Evolutionary conservation across 2,888 invertebrate genomes (phyloP).

Genomic region (Mermis nigrescens): DNA sequence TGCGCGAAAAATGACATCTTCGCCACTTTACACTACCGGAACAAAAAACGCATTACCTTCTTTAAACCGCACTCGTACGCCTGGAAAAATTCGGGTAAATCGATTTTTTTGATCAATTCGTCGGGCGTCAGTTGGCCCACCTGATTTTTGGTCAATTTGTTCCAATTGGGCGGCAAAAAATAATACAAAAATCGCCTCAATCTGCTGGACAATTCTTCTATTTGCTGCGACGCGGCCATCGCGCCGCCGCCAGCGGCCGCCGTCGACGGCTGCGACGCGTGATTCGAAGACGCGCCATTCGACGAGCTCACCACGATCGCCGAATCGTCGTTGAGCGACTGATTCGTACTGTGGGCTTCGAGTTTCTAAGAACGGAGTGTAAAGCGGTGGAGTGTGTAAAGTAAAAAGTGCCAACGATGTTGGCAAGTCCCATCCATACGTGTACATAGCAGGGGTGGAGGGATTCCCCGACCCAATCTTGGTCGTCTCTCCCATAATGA

Average conservation of each 20-base stretch:
- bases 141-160: slow-evolving; percentile 6
- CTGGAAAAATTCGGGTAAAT: slow-evolving; percentile 10
- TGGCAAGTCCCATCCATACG: too few relatives aligned
- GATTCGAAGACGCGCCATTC: neutral
- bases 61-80: slow-evolving; percentile 10
- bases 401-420: too few relatives aligned
- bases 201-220: neutral
- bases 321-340: neutral
- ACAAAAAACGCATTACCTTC: too few relatives aligned
- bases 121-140: slow-evolving; percentile 4
- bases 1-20: too few relatives aligned
- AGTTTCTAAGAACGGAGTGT: too few relatives aligned
- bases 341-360: neutral
- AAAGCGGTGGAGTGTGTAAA: too few relatives aligned
- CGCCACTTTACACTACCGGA: too few relatives aligned
- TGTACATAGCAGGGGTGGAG: too few relatives aligned
- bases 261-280: neutral
- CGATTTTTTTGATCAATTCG: slow-evolving; percentile 8
- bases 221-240: neutral
- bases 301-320: neutral
- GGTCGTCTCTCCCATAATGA: too few relatives aligned
- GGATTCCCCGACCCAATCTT: too few relatives aligned
- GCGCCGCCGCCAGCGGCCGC: neutral
- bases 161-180: slow-evolving; percentile 11
- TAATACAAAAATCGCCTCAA: slow-evolving; percentile 8